Base-by-base conservation (phyloP, 1,140 invertebrate genomes). In the Pseudomyrmex dendroicus region DNA sequence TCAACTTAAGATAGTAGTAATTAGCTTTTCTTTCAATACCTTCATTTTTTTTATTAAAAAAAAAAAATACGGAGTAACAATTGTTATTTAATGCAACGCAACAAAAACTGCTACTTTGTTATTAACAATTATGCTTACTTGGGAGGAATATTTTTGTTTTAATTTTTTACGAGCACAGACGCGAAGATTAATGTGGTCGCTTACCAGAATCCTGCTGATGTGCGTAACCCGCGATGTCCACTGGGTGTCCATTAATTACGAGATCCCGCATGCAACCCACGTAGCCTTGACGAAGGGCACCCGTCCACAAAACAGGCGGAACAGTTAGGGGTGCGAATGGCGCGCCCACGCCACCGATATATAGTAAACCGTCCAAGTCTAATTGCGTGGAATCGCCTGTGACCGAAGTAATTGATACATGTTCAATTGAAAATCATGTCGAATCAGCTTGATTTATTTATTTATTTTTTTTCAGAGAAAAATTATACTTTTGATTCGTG, bases 211-310 rank as follows among this genome's bases (percentile, higher is more conserved):
- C 98, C 94, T 99, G 98, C 87, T 98, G 97, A 84, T 97, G 95
- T 9, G 98, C 98, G 92, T 97, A 98, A 44, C 96, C 96, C 13
- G 98, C 97, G 74, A 99, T 96, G 93, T 99, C 98, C 73, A 99
- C 96, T 15, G 97, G 96, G 86, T 98, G 97, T n/a, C 97, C 98
- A 94, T 99, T 99, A 89, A 99, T 95, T 84, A 98, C 96, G 85
- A 99, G 95, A 93, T 99, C 98, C 90, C 98, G 96, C 91, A 99
- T 96, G 93, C 99, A 99, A 2, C 99, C 99, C 1, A 99, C 98
- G 91, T 98, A 99, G 13, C 99, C 99, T 89, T 98, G 96, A 72
- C 97, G 96, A 25, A 99, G 93, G 7, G 97, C 96, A 0, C 97
- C 98, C 4, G 98, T 97, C 98, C 99, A 99, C 54, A 99, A 93